Evolutionary conservation across 92 coral and sea anemone genomes (phyloP).

Genomic region (Umimayanthus chanpuru): DNA sequence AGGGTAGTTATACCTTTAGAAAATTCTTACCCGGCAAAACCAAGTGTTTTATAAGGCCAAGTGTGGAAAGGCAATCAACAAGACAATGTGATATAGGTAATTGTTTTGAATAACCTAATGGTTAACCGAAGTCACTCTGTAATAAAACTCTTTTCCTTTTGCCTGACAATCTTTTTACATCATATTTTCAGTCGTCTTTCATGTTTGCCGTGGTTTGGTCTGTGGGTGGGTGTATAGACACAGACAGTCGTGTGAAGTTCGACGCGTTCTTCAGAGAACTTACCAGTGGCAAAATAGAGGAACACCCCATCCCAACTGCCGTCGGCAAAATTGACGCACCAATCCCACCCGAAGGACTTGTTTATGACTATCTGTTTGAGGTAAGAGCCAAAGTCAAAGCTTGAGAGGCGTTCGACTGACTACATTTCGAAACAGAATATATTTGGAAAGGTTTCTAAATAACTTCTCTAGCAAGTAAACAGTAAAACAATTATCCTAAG

Average conservation of each 20-base stretch:
- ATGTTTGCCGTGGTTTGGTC: slow-evolving; percentile 98
- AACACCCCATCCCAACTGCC: slow-evolving; percentile 84
- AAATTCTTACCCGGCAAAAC: no score
- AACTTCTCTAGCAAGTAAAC: no score
- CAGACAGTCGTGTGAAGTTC: slow-evolving; percentile 92
- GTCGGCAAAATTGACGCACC: slow-evolving; percentile 95
- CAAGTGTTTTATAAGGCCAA: no score
- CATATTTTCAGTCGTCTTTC: slow-evolving; percentile 82
- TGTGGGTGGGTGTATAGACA: slow-evolving; percentile 97
- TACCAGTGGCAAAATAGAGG: slow-evolving; percentile 78
- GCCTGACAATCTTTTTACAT: not conserved
- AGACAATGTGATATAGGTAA: not conserved
- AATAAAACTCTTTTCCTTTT: not conserved
- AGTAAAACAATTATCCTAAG: no score
- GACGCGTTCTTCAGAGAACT: slow-evolving; percentile 88
- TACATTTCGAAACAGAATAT: no score
- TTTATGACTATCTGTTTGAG: slow-evolving; percentile 97
- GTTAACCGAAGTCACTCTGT: not conserved
- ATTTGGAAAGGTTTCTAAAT: no score
- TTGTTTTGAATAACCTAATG: no score
- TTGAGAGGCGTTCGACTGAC: no score
- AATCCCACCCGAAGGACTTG: slow-evolving; percentile 93
- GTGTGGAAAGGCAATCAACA: no score
- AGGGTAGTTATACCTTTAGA: no score
- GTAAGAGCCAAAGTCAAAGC: slow-evolving; percentile 46